Evolutionary conservation across 2,888 invertebrate species (phyloP), one percentile per base, ranked within the genome.

Genomic region (Argyresthia goedartella): DNA sequence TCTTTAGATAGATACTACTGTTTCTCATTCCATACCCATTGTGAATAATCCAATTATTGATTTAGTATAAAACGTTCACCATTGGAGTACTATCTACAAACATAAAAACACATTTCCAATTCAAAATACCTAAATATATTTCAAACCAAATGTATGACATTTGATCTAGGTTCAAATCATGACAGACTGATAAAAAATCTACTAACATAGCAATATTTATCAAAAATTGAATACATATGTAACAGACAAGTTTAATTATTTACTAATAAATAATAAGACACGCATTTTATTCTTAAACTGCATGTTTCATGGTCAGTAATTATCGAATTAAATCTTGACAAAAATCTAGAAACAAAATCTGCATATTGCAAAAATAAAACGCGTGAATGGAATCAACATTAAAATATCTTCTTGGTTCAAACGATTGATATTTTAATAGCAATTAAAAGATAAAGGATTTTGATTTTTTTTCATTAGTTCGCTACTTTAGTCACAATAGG

Each of bases 111-210:
- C 82, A 76, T 73, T 79, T 78, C 79, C 75, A 81, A 81, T 82
- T 78, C 79, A 80, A 85, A 84, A 82, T 85, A 34, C 50, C 43
- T 48, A 85, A 85, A 85, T 84, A 85, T 85, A 84, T 85, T 85
- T 84, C 80, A 81, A 82, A 85, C 79, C 85, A 85, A 85, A 85
- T 85, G 85, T 85, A 85, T 84, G 82, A 85, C 85, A 85, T 85
- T 82, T 85, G 85, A 85, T 76, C 77, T 79, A 80, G 67, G 73
- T 73, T 73, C 66, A 69, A 47, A 49, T 52, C 75, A 77, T 74
- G 81, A 82, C 81, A 81, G 77, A 76, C 73, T 78, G 80, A 81
- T 82, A 82, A 84, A 84, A 84, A 82, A 84, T 82, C 82, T 82
- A 82, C 81, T 80, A 82, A 85, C 81, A 85, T 81, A 79, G 81